Conservation (phyloP, 1,140 invertebrate species). For the Mylabris phalerata region DNA sequence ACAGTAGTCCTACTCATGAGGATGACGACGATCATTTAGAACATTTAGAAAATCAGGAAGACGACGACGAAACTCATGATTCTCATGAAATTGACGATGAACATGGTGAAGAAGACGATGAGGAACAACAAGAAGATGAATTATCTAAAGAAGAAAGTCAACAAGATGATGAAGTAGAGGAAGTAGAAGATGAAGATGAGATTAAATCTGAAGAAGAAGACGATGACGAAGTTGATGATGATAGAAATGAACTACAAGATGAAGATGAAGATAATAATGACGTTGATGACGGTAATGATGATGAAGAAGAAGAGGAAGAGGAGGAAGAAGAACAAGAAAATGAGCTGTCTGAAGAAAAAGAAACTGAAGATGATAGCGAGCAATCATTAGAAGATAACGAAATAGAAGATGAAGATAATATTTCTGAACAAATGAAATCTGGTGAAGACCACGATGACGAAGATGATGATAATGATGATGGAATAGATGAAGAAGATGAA, state of each 20-base stretch:
- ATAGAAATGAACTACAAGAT: slow-evolving; percentile 41
- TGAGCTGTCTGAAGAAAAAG: slow-evolving; percentile 30
- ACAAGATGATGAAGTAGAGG: slow-evolving; percentile 31
- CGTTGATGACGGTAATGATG: slow-evolving; percentile 33
- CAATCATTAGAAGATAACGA: slow-evolving; percentile 26
- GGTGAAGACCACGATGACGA: slow-evolving; percentile 8
- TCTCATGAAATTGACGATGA: slow-evolving; percentile 36
- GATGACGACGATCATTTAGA: slow-evolving; percentile 30
- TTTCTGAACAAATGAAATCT: slow-evolving; percentile 20
- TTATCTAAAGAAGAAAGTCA: slow-evolving; percentile 26
- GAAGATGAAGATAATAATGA: slow-evolving; percentile 38
- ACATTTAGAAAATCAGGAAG: slow-evolving; percentile 45
- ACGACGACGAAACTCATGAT: slow-evolving; percentile 42
- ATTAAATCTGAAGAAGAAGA: slow-evolving; percentile 31
- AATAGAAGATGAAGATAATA: slow-evolving; percentile 27
- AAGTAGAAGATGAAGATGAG: slow-evolving; percentile 32
- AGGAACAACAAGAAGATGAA: slow-evolving; percentile 38
- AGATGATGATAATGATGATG: slow-evolving; percentile 35
- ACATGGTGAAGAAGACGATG: slow-evolving; percentile 33
- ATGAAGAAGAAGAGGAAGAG: slow-evolving; percentile 35
- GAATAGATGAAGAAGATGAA: slow-evolving; percentile 37
- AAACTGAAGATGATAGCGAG: slow-evolving; percentile 30
- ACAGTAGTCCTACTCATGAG: slow-evolving; percentile 53
- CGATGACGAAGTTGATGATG: slow-evolving; percentile 33
- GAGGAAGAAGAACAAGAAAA: slow-evolving; percentile 36